phyloP scores from a whole-genome alignment of 35 echinoderm and acorn worm genomes.

The Stichopus chloronotus region DNA sequence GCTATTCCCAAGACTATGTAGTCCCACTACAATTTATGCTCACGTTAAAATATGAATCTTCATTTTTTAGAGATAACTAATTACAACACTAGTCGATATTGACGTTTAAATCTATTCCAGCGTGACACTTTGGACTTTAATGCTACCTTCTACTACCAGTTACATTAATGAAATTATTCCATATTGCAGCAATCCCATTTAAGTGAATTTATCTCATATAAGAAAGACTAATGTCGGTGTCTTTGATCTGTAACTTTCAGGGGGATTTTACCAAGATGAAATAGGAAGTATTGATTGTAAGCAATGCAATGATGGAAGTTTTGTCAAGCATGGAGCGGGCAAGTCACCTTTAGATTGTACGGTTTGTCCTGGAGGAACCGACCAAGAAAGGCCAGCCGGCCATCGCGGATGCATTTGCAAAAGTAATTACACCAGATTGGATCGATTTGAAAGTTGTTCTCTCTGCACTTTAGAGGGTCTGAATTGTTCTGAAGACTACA shows the following conservation, averaged over 20 bases:
- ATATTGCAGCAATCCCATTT: too few relatives aligned
- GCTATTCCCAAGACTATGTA: not conserved
- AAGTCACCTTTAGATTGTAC: not conserved
- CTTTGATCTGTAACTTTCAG: not conserved
- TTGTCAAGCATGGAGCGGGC: not conserved
- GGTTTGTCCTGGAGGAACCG: conserved; percentile 63
- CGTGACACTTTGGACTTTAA: not conserved
- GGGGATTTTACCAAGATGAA: conserved; percentile 62
- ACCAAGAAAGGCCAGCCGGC: not conserved
- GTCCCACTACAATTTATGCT: not conserved
- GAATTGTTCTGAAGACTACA: conserved; percentile 68
- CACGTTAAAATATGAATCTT: not conserved
- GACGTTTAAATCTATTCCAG: not conserved
- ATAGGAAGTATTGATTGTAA: conserved; percentile 26
- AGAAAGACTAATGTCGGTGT: not conserved
- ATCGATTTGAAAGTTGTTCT: conserved; percentile 39
- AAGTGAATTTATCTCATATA: not conserved
- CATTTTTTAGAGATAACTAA: not conserved
- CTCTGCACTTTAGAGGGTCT: conserved; percentile 35
- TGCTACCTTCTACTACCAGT: not conserved
- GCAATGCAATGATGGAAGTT: conserved; percentile 53
- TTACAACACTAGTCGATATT: not conserved
- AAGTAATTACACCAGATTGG: conserved; percentile 26
- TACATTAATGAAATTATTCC: not conserved
- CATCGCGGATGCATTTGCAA: conserved; percentile 65